Conservation (phyloP, 2,797 vertebrate genomes). For the Eulemur rubriventer region DNA sequence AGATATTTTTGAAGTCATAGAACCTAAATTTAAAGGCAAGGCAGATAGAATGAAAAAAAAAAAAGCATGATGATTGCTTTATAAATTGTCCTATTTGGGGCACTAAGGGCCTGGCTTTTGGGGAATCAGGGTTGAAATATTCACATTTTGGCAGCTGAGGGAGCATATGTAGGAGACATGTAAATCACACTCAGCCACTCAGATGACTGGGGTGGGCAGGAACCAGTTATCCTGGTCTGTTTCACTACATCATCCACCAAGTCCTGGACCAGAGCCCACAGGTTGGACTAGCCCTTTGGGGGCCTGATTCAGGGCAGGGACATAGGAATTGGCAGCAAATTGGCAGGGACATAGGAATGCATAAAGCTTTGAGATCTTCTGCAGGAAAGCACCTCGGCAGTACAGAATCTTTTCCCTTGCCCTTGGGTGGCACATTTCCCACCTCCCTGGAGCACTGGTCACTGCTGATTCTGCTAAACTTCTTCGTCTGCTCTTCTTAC, state of each 20-base stretch:
- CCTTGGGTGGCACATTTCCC: neutral
- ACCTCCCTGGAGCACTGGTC: neutral
- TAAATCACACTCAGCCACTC: neutral
- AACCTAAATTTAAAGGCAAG: constrained; percentile 36
- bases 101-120: neutral
- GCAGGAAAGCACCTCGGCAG: neutral
- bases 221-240: neutral
- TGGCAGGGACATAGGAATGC: neutral
- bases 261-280: neutral
- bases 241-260: neutral
- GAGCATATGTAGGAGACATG: neutral
- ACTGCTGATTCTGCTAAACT: neutral
- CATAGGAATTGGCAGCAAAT: neutral
- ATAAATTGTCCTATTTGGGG: neutral
- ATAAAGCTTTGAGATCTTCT: neutral
- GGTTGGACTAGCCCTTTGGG: neutral
- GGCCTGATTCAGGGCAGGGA: neutral
- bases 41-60: neutral
- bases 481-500: neutral
- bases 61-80: neutral
- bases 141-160: neutral
- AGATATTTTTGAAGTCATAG: constrained; percentile 16
- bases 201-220: neutral
- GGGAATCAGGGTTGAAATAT: constrained; percentile 1
- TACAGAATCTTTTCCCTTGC: neutral